Percentiles rank a stretch among this genome's conserved stretches.
Conservation (phyloP, 2,888 invertebrate genomes). For the Eristalis pertinax region DNA sequence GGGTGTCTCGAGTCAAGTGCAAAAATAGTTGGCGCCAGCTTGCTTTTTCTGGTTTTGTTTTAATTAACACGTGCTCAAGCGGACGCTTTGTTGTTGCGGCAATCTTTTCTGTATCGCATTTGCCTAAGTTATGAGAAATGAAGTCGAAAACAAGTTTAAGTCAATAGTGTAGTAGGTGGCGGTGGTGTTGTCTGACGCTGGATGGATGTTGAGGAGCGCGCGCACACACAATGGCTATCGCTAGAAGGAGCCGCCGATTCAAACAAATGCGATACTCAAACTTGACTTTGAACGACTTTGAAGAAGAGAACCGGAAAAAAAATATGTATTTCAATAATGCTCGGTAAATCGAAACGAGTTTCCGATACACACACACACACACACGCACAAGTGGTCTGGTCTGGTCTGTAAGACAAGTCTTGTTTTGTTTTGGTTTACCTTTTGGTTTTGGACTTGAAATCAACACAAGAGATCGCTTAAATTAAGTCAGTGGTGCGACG, state of each 20-base stretch:
- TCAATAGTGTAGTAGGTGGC: background rate
- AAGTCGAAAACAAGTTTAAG: background rate
- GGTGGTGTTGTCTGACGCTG: background rate
- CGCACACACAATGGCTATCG: background rate
- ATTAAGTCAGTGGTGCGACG: background rate
- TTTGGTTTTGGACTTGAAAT: background rate
- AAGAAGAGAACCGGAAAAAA: background rate
- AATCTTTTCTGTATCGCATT: background rate
- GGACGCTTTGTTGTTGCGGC: background rate
- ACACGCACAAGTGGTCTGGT: background rate
- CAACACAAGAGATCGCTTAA: background rate
- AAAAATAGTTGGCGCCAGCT: slow-evolving; percentile 43
- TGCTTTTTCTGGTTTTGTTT: background rate
- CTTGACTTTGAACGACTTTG: slow-evolving; percentile 21
- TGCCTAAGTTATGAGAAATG: background rate
- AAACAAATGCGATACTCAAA: slow-evolving; percentile 21
- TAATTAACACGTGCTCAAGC: background rate
- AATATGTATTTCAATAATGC: background rate
- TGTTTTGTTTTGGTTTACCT: background rate
- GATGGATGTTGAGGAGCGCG: background rate
- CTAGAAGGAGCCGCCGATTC: background rate
- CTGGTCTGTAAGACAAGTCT: background rate
- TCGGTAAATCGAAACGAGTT: background rate
- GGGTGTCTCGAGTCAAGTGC: slow-evolving; percentile 40
- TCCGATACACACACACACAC: background rate